Conservation (phyloP, 2,888 invertebrate species). For the Lymantria dispar region DNA sequence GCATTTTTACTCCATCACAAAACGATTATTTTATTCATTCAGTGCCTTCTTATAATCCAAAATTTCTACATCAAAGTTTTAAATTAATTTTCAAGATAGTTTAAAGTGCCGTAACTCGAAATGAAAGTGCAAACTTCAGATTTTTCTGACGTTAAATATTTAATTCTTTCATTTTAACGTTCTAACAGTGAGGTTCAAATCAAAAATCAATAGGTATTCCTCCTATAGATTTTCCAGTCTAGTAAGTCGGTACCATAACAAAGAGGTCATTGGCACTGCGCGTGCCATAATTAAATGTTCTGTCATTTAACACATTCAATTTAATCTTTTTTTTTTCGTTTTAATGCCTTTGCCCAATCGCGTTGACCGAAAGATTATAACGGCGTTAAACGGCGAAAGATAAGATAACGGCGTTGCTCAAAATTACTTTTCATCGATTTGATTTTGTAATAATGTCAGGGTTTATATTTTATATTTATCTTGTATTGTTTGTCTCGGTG, state of each 20-base stretch:
- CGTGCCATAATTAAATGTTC: conserved; percentile 20
- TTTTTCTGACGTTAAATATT: neutral
- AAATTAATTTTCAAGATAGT: no score
- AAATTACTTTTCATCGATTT: neutral
- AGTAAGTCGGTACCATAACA: conserved; percentile 52
- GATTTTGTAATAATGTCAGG: no score
- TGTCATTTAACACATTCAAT: conserved; percentile 3
- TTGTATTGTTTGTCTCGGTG: no score
- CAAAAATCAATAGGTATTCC: conserved; percentile 62
- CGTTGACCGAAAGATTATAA: neutral
- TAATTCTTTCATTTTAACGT: conserved; percentile 5
- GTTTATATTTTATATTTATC: no score
- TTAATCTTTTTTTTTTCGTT: neutral
- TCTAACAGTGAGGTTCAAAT: conserved; percentile 37
- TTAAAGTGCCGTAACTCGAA: no score
- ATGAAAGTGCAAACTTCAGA: neutral
- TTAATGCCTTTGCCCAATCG: neutral
- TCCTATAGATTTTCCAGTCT: conserved; percentile 63
- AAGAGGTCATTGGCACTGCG: conserved; percentile 44
- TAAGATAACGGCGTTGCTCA: neutral
- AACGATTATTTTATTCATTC: no score
- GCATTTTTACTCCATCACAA: no score
- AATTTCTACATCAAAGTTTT: no score
- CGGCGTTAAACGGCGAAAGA: no score
- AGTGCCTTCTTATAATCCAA: no score